Percentiles rank a stretch among this genome's conserved stretches.
phyloP scores from a whole-genome alignment of 2,888 invertebrate species.

The Bembecia ichneumoniformis region DNA sequence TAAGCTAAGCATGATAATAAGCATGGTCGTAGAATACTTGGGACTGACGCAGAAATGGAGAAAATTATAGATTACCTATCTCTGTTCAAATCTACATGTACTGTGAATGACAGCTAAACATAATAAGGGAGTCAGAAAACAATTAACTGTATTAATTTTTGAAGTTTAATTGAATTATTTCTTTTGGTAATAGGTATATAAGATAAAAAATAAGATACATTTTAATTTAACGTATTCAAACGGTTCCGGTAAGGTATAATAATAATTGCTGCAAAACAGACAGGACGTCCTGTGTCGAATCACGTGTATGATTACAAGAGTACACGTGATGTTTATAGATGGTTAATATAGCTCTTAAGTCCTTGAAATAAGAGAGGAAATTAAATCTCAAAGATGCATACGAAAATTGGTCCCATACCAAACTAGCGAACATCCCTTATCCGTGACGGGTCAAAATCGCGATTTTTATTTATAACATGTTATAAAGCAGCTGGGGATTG shows the following conservation, averaged over 20 bases:
- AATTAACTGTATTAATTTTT: too few species aligned
- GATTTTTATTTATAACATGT: slow-evolving; percentile 69
- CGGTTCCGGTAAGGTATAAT: slow-evolving; percentile 55
- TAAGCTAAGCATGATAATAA: too few species aligned
- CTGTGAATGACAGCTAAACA: too few species aligned
- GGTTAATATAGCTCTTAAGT: slow-evolving; percentile 15
- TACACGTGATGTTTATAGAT: too few species aligned
- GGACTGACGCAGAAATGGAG: too few species aligned
- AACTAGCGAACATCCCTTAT: slow-evolving; percentile 53
- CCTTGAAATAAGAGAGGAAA: slow-evolving; percentile 8
- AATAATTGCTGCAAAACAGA: slow-evolving; percentile 67
- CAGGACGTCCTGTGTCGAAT: slow-evolving; percentile 70
- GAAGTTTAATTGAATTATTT: neutral
- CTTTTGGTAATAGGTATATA: slow-evolving; percentile 1
- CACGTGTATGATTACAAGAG: slow-evolving; percentile 27
- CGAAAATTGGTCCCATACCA: slow-evolving; percentile 19
- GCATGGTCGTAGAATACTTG: too few species aligned
- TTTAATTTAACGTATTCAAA: slow-evolving; percentile 34
- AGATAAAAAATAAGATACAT: neutral
- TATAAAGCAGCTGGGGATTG: slow-evolving; percentile 67
- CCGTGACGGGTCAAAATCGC: slow-evolving; percentile 69
- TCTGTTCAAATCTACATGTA: too few species aligned
- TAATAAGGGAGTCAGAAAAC: too few species aligned
- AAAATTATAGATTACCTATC: too few species aligned
- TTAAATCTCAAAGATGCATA: slow-evolving; percentile 1